Evolutionary conservation across 1,140 invertebrate genomes (phyloP).

Genomic region (Drosophila sucinea): DNA sequence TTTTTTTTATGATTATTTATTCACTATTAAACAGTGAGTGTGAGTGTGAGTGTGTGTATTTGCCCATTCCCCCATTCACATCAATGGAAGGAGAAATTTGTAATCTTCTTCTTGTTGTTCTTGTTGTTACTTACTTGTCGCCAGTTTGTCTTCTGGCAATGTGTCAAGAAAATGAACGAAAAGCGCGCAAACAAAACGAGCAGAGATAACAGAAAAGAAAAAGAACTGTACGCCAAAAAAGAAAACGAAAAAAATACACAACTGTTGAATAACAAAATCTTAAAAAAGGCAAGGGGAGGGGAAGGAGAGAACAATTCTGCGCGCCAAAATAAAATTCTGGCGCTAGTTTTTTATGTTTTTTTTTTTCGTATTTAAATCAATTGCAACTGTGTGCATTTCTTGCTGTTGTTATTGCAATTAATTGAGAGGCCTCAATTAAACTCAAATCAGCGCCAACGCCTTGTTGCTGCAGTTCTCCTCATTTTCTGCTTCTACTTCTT

Average conservation of each 20-base stretch:
- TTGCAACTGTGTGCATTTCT: slow-evolving; percentile 30
- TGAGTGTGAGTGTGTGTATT: neutral
- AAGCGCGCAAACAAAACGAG: too few species aligned
- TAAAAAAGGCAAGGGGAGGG: too few species aligned
- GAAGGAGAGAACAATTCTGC: slow-evolving; percentile 13
- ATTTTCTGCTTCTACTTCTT: neutral
- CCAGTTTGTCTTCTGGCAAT: slow-evolving; percentile 56
- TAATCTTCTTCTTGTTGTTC: slow-evolving; percentile 41
- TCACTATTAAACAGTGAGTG: neutral
- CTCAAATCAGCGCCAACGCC: slow-evolving; percentile 72
- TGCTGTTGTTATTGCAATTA: slow-evolving; percentile 58
- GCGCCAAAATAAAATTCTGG: slow-evolving; percentile 56
- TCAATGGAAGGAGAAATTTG: slow-evolving; percentile 6
- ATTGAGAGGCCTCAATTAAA: slow-evolving; percentile 75
- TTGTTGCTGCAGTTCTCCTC: slow-evolving; percentile 23
- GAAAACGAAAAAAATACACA: slow-evolving; percentile 35
- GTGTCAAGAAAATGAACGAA: slow-evolving; percentile 39
- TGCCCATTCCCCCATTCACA: slow-evolving; percentile 1
- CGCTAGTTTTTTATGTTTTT: neutral
- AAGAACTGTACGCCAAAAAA: slow-evolving; percentile 47
- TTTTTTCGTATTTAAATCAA: slow-evolving; percentile 43
- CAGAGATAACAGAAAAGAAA: slow-evolving; percentile 19
- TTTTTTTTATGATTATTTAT: slow-evolving; percentile 3
- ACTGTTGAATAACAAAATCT: slow-evolving; percentile 65
- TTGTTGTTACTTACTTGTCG: slow-evolving; percentile 29